A percentile compares a stretch with the other conserved stretches of the same genome.
Conservation (phyloP, 2,797 vertebrate genomes). For the Coranthus polyacanthus region DNA sequence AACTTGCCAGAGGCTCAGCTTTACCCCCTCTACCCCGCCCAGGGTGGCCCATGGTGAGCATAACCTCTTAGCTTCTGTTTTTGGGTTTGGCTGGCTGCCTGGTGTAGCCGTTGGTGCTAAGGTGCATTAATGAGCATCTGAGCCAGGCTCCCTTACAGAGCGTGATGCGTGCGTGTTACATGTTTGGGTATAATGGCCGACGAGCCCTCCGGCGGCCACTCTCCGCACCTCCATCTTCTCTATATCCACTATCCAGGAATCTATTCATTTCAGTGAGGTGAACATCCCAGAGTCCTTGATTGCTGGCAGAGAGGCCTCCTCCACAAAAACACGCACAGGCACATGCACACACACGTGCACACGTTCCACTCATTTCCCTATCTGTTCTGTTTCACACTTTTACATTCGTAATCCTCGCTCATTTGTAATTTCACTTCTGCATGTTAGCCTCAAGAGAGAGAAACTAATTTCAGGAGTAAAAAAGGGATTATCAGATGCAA, state of each 20-base stretch:
- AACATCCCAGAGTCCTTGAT: constrained; percentile 55
- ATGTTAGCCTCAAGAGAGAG: constrained; percentile 70
- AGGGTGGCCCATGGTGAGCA: constrained; percentile 39
- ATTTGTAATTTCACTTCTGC: constrained; percentile 73
- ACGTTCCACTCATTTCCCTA: constrained; percentile 59
- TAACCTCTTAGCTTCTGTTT: constrained; percentile 54
- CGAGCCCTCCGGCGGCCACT: constrained; percentile 40
- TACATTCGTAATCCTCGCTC: constrained; percentile 77
- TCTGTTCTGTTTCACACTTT: constrained; percentile 71
- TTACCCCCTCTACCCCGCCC: constrained; percentile 26
- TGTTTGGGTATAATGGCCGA: constrained; percentile 29
- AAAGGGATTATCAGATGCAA: constrained; percentile 79
- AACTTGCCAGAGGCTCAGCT: constrained; percentile 53
- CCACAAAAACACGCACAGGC: constrained; percentile 28
- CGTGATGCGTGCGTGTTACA: constrained; percentile 3
- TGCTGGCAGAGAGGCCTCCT: constrained; percentile 49
- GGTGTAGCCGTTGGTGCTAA: constrained; percentile 55
- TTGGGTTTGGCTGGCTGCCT: constrained; percentile 54
- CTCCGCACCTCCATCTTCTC: constrained; percentile 12
- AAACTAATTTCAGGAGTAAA: constrained; percentile 83
- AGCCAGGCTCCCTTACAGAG: constrained; percentile 15
- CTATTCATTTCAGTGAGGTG: constrained; percentile 71
- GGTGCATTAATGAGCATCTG: constrained; percentile 67
- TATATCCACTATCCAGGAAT: constrained; percentile 53
- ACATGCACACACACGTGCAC: constrained; percentile 6